phyloP scores from a whole-genome alignment of 1,140 invertebrate species.

The Phocides pigmalion region DNA sequence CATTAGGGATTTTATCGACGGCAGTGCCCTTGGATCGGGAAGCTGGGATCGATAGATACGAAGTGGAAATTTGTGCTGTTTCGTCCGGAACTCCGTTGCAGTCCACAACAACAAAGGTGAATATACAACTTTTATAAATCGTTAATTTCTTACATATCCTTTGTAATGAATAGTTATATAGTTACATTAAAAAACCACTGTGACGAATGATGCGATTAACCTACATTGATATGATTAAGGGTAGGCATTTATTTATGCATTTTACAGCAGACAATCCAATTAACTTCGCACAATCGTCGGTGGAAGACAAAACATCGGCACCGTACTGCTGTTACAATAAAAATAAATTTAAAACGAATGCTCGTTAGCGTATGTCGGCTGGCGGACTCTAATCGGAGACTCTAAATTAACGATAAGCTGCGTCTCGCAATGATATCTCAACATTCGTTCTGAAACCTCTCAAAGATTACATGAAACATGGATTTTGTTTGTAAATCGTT shows the following conservation, averaged over 20 bases:
- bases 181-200: background rate
- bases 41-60: constrained; percentile 90
- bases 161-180: too few relatives aligned
- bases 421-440: constrained; percentile 72
- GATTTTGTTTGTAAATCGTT: constrained; percentile 68
- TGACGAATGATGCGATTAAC: constrained; percentile 25
- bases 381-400: constrained; percentile 74
- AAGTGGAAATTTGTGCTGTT: constrained; percentile 93
- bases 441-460: constrained; percentile 75
- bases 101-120: constrained; percentile 93
- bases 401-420: constrained; percentile 81
- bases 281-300: constrained; percentile 71
- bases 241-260: constrained; percentile 43
- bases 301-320: constrained; percentile 74
- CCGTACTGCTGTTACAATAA: constrained; percentile 75
- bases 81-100: constrained; percentile 86
- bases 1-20: constrained; percentile 94
- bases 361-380: constrained; percentile 78
- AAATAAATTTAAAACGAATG: constrained; percentile 76
- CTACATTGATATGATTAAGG: constrained; percentile 35
- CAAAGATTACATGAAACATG: constrained; percentile 72
- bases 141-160: too few relatives aligned
- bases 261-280: constrained; percentile 68
- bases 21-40: constrained; percentile 94
- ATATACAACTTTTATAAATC: constrained; percentile 41